Evolutionary conservation across 2,113 vertebrate genomes (phyloP).

Genomic region (Bettongia penicillata): DNA sequence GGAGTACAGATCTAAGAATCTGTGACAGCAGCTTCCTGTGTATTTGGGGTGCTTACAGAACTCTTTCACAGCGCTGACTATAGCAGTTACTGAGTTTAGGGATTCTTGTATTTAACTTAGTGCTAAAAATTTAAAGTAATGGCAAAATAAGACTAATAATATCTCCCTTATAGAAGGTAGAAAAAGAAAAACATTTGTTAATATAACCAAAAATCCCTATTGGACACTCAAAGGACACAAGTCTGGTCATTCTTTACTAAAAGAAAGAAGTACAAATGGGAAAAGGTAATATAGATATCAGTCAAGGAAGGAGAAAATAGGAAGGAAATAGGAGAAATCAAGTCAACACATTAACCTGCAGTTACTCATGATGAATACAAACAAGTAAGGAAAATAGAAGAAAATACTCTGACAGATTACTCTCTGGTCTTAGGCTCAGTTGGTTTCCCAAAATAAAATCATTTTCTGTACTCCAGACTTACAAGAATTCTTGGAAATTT

Average conservation of each 20-base stretch:
- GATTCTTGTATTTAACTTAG: conserved; percentile 18
- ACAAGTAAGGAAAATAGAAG: background rate
- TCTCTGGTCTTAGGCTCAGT: background rate
- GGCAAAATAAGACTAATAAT: background rate
- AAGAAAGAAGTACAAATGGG: background rate
- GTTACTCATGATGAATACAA: no score
- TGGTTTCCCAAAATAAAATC: background rate
- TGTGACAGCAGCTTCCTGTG: no score
- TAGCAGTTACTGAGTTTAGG: background rate
- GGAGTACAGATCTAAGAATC: no score
- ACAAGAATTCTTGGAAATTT: no score
- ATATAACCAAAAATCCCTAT: background rate
- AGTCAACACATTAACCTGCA: no score
- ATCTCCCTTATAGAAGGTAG: background rate
- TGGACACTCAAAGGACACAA: conserved; percentile 5
- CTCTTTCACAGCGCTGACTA: no score
- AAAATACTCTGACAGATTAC: background rate
- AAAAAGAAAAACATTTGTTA: background rate
- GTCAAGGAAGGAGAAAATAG: background rate
- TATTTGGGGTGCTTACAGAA: no score
- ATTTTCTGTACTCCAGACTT: no score
- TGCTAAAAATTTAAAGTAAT: conserved; percentile 47
- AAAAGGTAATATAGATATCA: background rate
- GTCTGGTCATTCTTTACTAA: background rate
- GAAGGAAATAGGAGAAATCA: no score